These are phyloP conservation scores for Trogon surrucura DNA, from an alignment of 2,113 vertebrate species.

Conservation along the genomic window DNA sequence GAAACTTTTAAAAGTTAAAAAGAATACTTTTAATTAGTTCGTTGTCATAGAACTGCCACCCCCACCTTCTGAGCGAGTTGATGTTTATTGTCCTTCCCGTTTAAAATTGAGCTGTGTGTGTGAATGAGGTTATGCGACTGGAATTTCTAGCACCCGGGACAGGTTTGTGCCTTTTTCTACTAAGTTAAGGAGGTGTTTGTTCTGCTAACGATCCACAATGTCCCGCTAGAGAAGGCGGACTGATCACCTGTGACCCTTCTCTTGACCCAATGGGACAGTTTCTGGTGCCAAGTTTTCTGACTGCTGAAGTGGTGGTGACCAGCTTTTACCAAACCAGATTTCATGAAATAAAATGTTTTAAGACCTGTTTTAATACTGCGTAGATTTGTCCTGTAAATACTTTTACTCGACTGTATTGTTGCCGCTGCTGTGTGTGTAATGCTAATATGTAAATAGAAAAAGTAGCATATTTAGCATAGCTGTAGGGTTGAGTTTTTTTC, in stretches of 20 bases:
- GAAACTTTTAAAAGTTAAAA: too few relatives aligned
- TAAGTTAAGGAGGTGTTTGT: not conserved
- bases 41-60: too few relatives aligned
- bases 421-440: not conserved
- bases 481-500: not conserved
- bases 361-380: not conserved
- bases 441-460: not conserved
- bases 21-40: too few relatives aligned
- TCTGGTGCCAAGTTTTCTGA: not conserved
- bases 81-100: not conserved
- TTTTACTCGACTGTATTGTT: not conserved
- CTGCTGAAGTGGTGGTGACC: not conserved
- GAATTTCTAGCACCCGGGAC: not conserved
- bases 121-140: not conserved
- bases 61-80: not conserved
- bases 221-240: fast-evolving
- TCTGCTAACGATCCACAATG: not conserved
- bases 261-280: fast-evolving
- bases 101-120: not conserved
- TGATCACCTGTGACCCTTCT: not conserved
- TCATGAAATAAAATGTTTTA: not conserved
- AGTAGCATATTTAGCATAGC: not conserved
- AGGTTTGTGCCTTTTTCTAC: not conserved
- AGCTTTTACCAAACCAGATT: not conserved
- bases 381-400: not conserved